These are phyloP conservation scores for Tupaia chinensis DNA, from an alignment of 2,113 vertebrate genomes.

Conservation along the genomic window DNA sequence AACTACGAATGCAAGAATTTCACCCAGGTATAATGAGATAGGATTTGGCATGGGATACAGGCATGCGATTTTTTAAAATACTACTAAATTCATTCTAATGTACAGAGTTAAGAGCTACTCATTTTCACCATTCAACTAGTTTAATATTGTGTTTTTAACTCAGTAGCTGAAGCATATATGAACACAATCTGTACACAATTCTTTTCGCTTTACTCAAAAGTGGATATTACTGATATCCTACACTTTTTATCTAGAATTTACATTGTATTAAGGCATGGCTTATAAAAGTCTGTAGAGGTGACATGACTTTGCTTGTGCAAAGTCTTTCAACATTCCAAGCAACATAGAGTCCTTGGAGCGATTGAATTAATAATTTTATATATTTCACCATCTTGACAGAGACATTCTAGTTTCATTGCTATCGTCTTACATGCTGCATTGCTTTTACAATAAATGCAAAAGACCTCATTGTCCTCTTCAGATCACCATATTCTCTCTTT, in stretches of 20 bases:
- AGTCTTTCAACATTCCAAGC: slow-evolving; percentile 71
- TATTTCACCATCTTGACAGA: slow-evolving; percentile 61
- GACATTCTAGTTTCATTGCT: slow-evolving; percentile 60
- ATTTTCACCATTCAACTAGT: not conserved
- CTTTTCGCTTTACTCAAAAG: not conserved
- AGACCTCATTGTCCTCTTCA: not conserved
- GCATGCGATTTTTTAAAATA: not conserved
- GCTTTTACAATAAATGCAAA: slow-evolving; percentile 41
- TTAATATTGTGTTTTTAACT: not conserved
- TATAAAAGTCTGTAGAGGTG: not conserved
- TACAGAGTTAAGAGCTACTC: not conserved
- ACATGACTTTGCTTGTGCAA: not conserved
- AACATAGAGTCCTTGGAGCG: slow-evolving; percentile 24
- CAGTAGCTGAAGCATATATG: not conserved
- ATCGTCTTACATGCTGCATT: rapidly evolving
- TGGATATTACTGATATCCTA: not conserved
- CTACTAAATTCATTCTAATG: not conserved
- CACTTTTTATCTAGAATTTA: slow-evolving; percentile 4
- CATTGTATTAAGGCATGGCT: not conserved
- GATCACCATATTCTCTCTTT: not conserved
- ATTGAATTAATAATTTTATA: slow-evolving; percentile 75
- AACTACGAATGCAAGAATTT: not conserved
- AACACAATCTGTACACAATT: not conserved
- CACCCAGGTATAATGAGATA: not conserved
- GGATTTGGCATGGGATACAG: not conserved